Evolutionary conservation across 2,797 vertebrate species (phyloP).

Genomic region (Clarias laeviceps): DNA sequence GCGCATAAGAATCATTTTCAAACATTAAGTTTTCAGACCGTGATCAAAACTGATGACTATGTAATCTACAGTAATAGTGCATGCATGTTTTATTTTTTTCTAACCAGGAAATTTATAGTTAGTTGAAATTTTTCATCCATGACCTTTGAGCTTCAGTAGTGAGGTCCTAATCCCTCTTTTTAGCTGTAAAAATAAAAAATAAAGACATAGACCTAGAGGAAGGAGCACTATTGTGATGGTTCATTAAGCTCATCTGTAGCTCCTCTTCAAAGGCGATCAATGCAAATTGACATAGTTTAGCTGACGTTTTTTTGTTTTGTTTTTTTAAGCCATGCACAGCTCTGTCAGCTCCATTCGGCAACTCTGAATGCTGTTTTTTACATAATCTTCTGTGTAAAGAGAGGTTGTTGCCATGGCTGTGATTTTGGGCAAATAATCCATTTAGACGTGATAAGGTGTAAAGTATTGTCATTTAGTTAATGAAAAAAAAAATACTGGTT

Average conservation of each 20-base stretch:
- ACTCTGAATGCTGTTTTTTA: slow-evolving; percentile 15
- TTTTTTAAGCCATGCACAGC: slow-evolving; percentile 58
- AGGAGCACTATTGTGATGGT: slow-evolving; percentile 68
- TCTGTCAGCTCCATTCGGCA: slow-evolving; percentile 32
- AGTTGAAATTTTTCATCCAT: background rate
- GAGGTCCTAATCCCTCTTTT: background rate
- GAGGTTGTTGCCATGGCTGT: slow-evolving; percentile 20
- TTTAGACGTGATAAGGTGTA: slow-evolving; percentile 17
- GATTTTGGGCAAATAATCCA: slow-evolving; percentile 13
- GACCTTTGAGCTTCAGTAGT: background rate
- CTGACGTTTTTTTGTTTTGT: slow-evolving; percentile 59
- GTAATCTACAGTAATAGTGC: too few species aligned
- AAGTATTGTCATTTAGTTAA: background rate
- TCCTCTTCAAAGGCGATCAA: slow-evolving; percentile 78
- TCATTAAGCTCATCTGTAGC: slow-evolving; percentile 80
- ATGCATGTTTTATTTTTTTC: too few species aligned
- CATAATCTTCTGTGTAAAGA: background rate
- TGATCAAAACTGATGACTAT: too few species aligned
- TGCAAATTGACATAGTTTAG: slow-evolving; percentile 77
- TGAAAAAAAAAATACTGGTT: slow-evolving; percentile 18
- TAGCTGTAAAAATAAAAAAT: background rate
- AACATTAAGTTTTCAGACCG: too few species aligned
- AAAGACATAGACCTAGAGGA: slow-evolving; percentile 26
- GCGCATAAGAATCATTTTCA: too few species aligned
- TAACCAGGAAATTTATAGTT: too few species aligned